Evolutionary conservation across 2,113 vertebrate species (phyloP), one percentile per base, ranked within the genome.

Genomic region (Pseudopipra pipra): DNA sequence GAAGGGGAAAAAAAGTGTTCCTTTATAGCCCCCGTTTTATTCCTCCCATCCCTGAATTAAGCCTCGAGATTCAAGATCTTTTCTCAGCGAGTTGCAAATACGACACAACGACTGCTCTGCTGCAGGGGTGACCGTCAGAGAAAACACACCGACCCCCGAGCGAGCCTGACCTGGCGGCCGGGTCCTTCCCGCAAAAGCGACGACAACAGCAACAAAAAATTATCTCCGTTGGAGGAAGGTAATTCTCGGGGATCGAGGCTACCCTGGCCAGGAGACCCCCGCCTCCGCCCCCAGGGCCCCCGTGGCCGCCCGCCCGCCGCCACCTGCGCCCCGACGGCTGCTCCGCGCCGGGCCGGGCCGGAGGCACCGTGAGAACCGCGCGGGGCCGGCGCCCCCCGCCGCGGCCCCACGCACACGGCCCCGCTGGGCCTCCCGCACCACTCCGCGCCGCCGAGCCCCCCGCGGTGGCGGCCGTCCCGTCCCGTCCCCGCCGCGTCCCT

Each of bases 21-120:
- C 88, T 97, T 98, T 94, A 96, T 58, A 93, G 72, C 39, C 35
- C 66, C 81, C 8, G 30, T 75, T 71, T 89, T 67, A 46, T 88
- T 72, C 12, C 8, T 62, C 89, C 37, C 78, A 47, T 72, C 84
- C 91, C 87, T 95, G 82, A 80, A 77, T 87, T n/a, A 78, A 88
- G 58, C 46, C 79, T 84, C 82, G 51, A 78, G 72, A 83, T 82
- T 82, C 33, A 24, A 75, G 65, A 67, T 71, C 71, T 56, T 63
- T 61, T 63, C 89, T 79, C 25, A 14, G 75, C 46, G 31, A 81
- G 28, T 22, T 65, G 63, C 52, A 44, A 68, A 33, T 15, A n/a
- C 58, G 41, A 76, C 56, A 41, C 39, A 56, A 41, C 39, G 46
- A 71, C 76, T 19, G 73, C 68, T 86, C 33, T 25, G 70, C 80